These are phyloP conservation scores for Sanderia malayensis DNA, from an alignment of 30 jellyfish, hydroid and myxozoan species.

Conservation along the genomic window DNA sequence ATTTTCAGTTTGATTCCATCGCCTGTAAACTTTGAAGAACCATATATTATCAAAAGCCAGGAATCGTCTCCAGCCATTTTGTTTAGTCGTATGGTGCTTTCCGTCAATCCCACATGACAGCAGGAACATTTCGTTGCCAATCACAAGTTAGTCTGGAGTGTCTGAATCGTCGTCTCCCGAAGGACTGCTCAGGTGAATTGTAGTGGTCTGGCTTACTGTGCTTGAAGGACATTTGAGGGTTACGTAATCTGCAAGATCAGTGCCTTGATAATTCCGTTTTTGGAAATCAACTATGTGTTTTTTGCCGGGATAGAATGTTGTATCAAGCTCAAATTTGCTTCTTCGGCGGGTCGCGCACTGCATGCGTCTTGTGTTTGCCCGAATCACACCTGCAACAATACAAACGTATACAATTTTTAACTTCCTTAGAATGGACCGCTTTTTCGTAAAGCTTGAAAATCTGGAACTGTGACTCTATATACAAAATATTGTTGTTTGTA, in stretches of 20 bases:
- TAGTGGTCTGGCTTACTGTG: background rate
- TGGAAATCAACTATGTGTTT: background rate
- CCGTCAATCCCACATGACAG: constrained; percentile 25
- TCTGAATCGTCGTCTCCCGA: too few species aligned
- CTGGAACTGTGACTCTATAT: too few species aligned
- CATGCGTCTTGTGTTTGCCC: too few species aligned
- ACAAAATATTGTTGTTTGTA: too few species aligned
- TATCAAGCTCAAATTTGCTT: constrained; percentile 11
- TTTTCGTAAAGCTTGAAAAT: too few species aligned
- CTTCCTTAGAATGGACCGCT: too few species aligned
- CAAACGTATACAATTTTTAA: too few species aligned
- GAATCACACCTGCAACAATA: too few species aligned
- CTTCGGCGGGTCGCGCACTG: too few species aligned
- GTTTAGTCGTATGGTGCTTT: background rate
- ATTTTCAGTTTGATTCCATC: constrained; percentile 8
- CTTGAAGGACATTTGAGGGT: constrained; percentile 11
- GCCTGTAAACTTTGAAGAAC: background rate
- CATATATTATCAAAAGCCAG: constrained; percentile 8
- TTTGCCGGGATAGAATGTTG: background rate
- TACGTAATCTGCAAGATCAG: constrained; percentile 7
- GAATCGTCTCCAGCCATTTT: background rate
- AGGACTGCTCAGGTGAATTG: background rate
- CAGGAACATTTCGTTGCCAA: constrained; percentile 17
- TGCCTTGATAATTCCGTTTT: too few species aligned
- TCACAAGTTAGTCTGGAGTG: background rate